These are phyloP conservation scores for Oreotragus oreotragus DNA, from an alignment of 2,113 vertebrate genomes.

Conservation along the genomic window DNA sequence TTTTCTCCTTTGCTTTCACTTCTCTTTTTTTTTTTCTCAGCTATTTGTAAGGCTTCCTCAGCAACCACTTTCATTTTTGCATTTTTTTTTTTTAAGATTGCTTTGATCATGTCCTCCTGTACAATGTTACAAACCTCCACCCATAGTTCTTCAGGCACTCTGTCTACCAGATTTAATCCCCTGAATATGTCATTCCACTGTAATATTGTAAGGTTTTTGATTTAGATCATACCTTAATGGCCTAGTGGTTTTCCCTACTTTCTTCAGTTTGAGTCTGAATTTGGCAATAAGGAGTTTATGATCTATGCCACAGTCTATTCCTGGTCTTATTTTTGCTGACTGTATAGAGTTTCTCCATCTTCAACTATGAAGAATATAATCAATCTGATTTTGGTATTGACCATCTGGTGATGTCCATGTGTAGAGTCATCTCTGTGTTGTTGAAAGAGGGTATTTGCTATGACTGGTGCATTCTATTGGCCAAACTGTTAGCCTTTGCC, in stretches of 20 bases:
- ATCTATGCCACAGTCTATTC: neutral
- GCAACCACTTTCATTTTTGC: neutral
- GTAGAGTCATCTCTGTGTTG: neutral
- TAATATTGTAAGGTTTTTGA: neutral
- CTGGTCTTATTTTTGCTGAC: neutral
- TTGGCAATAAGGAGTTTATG: neutral
- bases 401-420: neutral
- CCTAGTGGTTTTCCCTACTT: neutral
- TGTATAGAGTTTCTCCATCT: neutral
- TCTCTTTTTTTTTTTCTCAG: neutral
- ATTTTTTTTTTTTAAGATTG: neutral
- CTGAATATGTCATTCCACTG: neutral
- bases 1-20: neutral
- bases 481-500: neutral
- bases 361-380: neutral
- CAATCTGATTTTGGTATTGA: neutral
- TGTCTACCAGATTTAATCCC: neutral
- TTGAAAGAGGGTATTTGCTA: neutral
- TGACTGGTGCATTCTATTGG: neutral
- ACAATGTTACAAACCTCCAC: neutral
- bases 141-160: neutral
- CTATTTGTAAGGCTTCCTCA: neutral
- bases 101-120: neutral
- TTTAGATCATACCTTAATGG: neutral
- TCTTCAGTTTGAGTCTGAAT: neutral